A percentile compares a stretch with the other conserved stretches of the same genome.
phyloP scores from a whole-genome alignment of 2,113 vertebrate species.

The Pelusios castaneus region DNA sequence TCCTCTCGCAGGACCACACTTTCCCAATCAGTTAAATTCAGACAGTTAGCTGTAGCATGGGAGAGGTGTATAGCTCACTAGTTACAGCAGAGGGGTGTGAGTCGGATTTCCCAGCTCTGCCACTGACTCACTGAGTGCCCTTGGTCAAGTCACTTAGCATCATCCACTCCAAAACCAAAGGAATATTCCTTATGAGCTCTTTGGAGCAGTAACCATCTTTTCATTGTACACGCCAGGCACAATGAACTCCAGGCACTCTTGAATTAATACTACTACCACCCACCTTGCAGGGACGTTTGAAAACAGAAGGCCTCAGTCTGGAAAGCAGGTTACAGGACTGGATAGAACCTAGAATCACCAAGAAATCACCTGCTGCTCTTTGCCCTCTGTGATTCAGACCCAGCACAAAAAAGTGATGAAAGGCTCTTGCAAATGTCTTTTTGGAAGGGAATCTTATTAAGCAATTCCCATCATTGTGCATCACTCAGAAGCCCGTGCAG shows the following conservation, averaged over 20 bases:
- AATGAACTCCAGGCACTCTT: neutral
- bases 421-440: neutral
- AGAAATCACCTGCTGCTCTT: neutral
- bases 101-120: neutral
- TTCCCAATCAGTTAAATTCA: neutral
- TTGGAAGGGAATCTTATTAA: neutral
- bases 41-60: neutral
- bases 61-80: neutral
- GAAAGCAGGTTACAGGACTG: neutral
- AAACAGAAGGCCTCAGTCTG: neutral
- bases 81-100: neutral
- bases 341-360: neutral
- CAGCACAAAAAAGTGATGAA: fast-evolving
- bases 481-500: neutral
- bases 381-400: neutral
- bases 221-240: neutral
- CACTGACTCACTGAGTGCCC: neutral
- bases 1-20: neutral
- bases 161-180: neutral
- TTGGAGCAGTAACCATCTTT: neutral
- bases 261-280: neutral
- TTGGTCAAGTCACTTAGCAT: neutral
- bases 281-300: neutral
- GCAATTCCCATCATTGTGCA: fast-evolving
- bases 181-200: neutral